A percentile compares a stretch with the other conserved stretches of the same genome.
Evolutionary conservation across 2,113 vertebrate species (phyloP).

Genomic region (Etia nguti): DNA sequence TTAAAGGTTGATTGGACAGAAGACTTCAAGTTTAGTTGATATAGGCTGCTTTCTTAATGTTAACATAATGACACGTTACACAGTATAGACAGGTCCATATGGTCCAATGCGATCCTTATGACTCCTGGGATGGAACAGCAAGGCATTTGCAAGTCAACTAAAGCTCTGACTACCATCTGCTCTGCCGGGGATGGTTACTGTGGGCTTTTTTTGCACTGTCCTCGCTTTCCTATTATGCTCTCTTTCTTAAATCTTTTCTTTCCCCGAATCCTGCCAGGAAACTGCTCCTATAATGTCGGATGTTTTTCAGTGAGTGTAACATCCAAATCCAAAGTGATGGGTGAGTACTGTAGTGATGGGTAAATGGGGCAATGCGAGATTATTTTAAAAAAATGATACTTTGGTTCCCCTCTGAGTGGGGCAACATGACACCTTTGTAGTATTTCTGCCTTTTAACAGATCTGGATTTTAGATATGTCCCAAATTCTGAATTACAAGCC

Average conservation of each 20-base stretch:
- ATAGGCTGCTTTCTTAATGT: not conserved
- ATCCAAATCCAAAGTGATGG: conserved; percentile 7
- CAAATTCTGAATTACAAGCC: not conserved
- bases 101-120: conserved; percentile 43
- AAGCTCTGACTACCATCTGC: conserved; percentile 68
- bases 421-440: not conserved
- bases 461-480: not conserved
- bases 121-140: conserved; percentile 51
- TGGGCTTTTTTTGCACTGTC: conserved; percentile 12
- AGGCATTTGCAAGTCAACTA: conserved; percentile 66
- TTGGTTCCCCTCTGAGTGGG: not conserved
- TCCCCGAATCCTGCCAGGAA: conserved; percentile 26
- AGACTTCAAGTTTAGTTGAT: not conserved
- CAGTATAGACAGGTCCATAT: conserved; percentile 65
- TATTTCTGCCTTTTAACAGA: not conserved
- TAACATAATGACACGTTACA: conserved; percentile 30
- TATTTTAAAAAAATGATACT: not conserved
- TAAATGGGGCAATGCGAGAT: conserved; percentile 14
- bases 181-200: conserved; percentile 47
- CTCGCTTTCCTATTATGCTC: not conserved
- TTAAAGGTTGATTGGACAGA: not conserved
- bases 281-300: conserved; percentile 1
- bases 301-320: not conserved
- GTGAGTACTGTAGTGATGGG: not conserved
- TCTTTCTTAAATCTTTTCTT: conserved; percentile 14